These are phyloP conservation scores for Orthosia gothica DNA, from an alignment of 2,888 invertebrate genomes.

Conservation along the genomic window DNA sequence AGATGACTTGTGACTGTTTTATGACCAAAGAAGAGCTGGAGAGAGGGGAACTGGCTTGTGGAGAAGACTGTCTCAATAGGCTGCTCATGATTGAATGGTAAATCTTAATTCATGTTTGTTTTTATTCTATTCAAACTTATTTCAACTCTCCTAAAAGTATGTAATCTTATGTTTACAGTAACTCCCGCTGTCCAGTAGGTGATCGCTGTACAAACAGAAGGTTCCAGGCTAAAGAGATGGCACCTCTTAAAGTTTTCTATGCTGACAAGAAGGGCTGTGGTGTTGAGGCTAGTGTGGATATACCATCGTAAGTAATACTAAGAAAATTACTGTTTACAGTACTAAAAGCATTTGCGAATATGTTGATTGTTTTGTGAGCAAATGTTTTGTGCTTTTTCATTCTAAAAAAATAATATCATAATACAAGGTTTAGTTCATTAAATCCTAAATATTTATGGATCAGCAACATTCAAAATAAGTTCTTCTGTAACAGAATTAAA, in stretches of 20 bases:
- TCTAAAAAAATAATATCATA: background rate
- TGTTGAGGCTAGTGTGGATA: slow-evolving; percentile 94
- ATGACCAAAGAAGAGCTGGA: slow-evolving; percentile 97
- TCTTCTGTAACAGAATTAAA: background rate
- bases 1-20: slow-evolving; percentile 99
- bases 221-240: slow-evolving; percentile 97
- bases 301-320: slow-evolving; percentile 92
- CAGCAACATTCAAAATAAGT: background rate
- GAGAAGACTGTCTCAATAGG: slow-evolving; percentile 98
- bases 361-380: background rate
- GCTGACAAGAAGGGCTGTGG: slow-evolving; percentile 99
- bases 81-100: slow-evolving; percentile 99
- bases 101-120: slow-evolving; percentile 45
- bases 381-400: background rate
- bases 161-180: slow-evolving; percentile 92
- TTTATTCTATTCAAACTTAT: slow-evolving; percentile 6
- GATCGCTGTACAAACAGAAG: slow-evolving; percentile 98
- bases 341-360: slow-evolving; percentile 28
- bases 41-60: slow-evolving; percentile 97
- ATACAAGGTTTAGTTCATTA: background rate
- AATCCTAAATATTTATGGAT: background rate
- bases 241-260: slow-evolving; percentile 96
- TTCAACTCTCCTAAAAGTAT: background rate
- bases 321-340: background rate
- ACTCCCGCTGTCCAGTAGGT: slow-evolving; percentile 96